Conservation (phyloP, 1,140 invertebrate species). For the Hypsibius dujardini region DNA sequence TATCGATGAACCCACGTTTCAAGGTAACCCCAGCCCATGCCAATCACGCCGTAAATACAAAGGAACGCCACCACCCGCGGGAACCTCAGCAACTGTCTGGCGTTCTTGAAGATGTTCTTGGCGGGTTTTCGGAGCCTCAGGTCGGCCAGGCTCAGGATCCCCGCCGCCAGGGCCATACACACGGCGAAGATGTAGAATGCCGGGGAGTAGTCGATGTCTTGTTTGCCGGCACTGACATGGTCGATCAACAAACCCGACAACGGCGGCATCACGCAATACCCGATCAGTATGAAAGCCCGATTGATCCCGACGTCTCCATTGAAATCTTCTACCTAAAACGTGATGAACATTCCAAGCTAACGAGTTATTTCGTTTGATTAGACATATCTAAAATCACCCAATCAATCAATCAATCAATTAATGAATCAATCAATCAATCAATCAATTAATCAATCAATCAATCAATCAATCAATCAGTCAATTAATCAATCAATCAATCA, state of each 20-base stretch:
- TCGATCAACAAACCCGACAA: constrained; percentile 43
- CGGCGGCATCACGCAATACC: constrained; percentile 3
- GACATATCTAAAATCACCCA: no score
- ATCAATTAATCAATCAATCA: no score
- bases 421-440: no score
- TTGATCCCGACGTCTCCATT: not conserved
- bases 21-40: constrained; percentile 33
- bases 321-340: constrained; percentile 9
- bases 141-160: constrained; percentile 48
- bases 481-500: no score
- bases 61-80: constrained; percentile 53
- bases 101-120: constrained; percentile 49
- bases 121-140: constrained; percentile 57
- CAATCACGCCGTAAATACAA: constrained; percentile 50
- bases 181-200: constrained; percentile 57
- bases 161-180: constrained; percentile 42
- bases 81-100: constrained; percentile 49
- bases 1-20: constrained; percentile 8
- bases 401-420: no score
- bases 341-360: no score
- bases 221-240: constrained; percentile 39
- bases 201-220: constrained; percentile 43
- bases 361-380: no score
- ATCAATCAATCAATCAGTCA: no score
- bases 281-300: not conserved